Percentiles rank a stretch among this genome's conserved stretches.
Conservation (phyloP, 2,113 vertebrate genomes). For the Callocephalon fimbriatum region DNA sequence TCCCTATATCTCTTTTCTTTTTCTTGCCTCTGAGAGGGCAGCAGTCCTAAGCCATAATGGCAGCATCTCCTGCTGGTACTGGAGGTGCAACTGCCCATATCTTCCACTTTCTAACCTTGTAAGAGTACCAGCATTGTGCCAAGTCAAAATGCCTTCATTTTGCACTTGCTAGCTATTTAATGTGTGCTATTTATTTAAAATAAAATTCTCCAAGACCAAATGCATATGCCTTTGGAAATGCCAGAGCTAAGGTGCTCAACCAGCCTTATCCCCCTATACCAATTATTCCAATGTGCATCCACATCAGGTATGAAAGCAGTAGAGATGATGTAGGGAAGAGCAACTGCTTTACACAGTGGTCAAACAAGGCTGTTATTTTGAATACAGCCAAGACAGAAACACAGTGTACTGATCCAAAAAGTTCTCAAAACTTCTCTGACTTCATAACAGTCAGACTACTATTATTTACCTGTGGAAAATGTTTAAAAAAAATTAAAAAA, state of each 20-base stretch:
- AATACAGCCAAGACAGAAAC: background rate
- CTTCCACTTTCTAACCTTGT: background rate
- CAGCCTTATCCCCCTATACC: background rate
- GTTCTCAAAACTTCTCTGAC: background rate
- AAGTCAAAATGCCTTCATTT: background rate
- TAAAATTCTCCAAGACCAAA: background rate
- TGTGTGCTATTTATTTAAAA: background rate
- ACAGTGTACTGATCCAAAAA: background rate
- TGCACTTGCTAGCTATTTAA: background rate
- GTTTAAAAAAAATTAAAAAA: background rate
- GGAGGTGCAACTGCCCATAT: background rate
- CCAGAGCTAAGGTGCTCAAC: background rate
- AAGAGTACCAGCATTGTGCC: background rate
- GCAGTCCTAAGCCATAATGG: background rate
- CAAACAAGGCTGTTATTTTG: background rate
- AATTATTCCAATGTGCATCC: background rate
- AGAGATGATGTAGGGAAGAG: background rate
- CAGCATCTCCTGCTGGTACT: background rate
- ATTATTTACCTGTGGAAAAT: background rate
- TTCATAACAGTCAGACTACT: background rate
- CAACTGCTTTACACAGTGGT: background rate
- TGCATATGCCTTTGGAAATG: background rate
- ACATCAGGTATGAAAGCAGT: background rate
- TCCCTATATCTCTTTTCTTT: background rate
- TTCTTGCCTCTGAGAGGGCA: background rate